Conservation (phyloP, 2,113 vertebrate genomes). For the Leiothrix lutea region DNA sequence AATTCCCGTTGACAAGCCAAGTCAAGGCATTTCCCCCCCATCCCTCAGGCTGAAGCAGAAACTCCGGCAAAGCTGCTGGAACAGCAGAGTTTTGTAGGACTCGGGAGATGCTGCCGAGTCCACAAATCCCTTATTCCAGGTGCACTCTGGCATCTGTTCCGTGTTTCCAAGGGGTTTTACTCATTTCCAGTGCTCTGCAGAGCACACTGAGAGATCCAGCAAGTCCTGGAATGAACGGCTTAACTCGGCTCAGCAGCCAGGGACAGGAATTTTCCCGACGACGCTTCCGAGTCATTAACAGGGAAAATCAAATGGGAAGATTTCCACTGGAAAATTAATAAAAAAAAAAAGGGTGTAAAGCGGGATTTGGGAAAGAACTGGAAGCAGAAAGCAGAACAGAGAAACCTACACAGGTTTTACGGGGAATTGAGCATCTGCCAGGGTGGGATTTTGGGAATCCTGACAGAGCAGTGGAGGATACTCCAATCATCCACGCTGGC, state of each 20-base stretch:
- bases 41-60: background rate
- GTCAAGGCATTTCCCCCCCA: background rate
- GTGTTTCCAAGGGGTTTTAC: background rate
- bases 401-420: background rate
- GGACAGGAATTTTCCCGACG: background rate
- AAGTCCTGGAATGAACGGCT: background rate
- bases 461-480: background rate
- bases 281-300: background rate
- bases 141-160: background rate
- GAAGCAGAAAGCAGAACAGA: slow-evolving; percentile 26
- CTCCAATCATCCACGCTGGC: accelerated
- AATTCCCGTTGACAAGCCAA: background rate
- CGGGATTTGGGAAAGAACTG: background rate
- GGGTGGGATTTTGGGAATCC: background rate
- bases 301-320: background rate
- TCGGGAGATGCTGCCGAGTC: background rate
- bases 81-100: background rate
- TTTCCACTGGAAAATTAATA: background rate
- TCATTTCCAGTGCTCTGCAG: background rate
- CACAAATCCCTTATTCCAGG: slow-evolving; percentile 8
- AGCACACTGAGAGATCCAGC: background rate
- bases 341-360: background rate
- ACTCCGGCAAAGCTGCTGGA: background rate
- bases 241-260: background rate
- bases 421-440: background rate